These are phyloP conservation scores for Cossypha polioptera DNA, from an alignment of 2,797 vertebrate genomes.

Conservation along the genomic window DNA sequence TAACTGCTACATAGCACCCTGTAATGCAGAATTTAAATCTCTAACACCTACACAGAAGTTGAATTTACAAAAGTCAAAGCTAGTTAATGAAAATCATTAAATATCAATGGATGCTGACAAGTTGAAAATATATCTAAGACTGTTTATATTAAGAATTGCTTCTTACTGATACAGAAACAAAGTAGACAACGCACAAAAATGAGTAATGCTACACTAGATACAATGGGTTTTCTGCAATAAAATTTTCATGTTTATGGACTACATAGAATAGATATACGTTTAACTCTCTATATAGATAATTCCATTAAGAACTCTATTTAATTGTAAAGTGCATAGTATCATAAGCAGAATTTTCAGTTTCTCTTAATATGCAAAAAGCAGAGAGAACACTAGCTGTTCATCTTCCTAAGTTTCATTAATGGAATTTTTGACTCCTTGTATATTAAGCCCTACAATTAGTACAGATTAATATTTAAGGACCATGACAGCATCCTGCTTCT, in stretches of 20 bases:
- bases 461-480: not conserved
- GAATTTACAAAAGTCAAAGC: not conserved
- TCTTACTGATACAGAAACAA: not conserved
- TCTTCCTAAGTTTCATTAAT: not conserved
- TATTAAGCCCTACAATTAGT: not conserved
- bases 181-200: not conserved
- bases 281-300: not conserved
- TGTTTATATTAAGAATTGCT: not conserved
- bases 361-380: accelerated
- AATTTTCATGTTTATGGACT: not conserved
- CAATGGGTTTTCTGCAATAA: not conserved
- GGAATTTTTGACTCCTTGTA: not conserved
- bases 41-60: not conserved
- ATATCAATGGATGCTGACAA: not conserved
- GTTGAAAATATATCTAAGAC: not conserved
- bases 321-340: not conserved
- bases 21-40: not conserved
- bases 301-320: not conserved
- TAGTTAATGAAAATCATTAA: conserved; percentile 1
- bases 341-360: not conserved
- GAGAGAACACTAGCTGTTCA: not conserved
- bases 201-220: not conserved
- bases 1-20: not conserved
- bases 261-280: not conserved
- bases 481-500: not conserved